Evolutionary conservation across 2,888 invertebrate genomes (phyloP).

Genomic region (Scaptomyza reducta): DNA sequence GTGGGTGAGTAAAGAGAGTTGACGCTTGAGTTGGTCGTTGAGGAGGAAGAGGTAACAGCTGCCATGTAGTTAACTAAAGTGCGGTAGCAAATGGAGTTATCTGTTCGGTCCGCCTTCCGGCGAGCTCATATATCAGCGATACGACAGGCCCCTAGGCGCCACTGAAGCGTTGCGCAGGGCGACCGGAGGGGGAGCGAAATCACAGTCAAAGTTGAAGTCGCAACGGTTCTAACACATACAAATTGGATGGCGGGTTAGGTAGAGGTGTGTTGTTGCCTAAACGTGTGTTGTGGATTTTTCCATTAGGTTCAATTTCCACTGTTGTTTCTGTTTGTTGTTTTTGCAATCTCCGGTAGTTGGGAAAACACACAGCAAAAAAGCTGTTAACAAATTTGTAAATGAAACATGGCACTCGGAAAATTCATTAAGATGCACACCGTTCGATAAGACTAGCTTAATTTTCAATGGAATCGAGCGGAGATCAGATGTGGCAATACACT

Average conservation of each 20-base stretch:
- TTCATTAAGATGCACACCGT: slow-evolving; percentile 63
- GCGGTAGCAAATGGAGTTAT: slow-evolving; percentile 65
- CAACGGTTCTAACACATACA: slow-evolving; percentile 73
- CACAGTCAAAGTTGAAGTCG: slow-evolving; percentile 51
- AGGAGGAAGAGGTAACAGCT: slow-evolving; percentile 9
- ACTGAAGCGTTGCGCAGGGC: slow-evolving; percentile 70
- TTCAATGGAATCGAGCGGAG: slow-evolving; percentile 35
- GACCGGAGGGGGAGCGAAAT: neutral
- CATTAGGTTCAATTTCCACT: slow-evolving; percentile 63
- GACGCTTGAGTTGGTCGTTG: neutral
- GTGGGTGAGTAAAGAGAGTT: slow-evolving; percentile 86
- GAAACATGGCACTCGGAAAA: slow-evolving; percentile 48
- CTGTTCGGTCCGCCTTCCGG: slow-evolving; percentile 46
- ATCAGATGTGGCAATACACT: slow-evolving; percentile 12
- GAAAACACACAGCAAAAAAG: slow-evolving; percentile 63
- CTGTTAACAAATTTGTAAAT: slow-evolving; percentile 74
- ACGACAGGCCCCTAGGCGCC: slow-evolving; percentile 49
- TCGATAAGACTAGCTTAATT: slow-evolving; percentile 46
- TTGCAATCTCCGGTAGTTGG: slow-evolving; percentile 76
- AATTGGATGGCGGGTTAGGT: slow-evolving; percentile 5
- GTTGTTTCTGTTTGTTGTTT: slow-evolving; percentile 27
- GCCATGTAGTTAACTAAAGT: slow-evolving; percentile 38
- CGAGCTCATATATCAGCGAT: slow-evolving; percentile 65
- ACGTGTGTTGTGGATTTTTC: slow-evolving; percentile 49
- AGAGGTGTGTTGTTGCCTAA: slow-evolving; percentile 50